Conservation (phyloP, 2,888 invertebrate genomes). For the Platerodrilus igneus region DNA sequence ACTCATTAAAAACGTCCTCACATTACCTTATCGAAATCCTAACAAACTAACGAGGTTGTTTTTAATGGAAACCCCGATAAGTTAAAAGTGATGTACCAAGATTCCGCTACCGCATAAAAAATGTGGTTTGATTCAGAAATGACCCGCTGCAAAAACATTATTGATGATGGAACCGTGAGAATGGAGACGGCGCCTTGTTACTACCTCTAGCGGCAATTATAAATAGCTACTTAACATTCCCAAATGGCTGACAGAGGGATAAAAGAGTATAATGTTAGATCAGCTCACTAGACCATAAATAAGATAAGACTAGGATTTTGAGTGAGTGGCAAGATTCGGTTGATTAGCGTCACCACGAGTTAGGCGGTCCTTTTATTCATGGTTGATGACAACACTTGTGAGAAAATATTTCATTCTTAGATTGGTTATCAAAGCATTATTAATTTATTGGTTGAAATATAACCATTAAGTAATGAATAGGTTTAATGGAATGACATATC, state of each 20-base stretch:
- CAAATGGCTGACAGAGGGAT: constrained; percentile 41
- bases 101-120: constrained; percentile 47
- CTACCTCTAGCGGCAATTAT: constrained; percentile 41
- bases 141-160: constrained; percentile 23
- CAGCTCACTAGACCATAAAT: constrained; percentile 45
- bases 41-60: constrained; percentile 43
- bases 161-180: constrained; percentile 36
- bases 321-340: constrained; percentile 43
- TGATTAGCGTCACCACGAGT: constrained; percentile 40
- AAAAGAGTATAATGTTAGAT: constrained; percentile 42
- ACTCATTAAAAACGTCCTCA: constrained; percentile 42
- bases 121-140: constrained; percentile 33
- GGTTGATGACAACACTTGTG: constrained; percentile 38
- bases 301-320: constrained; percentile 46
- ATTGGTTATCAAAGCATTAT: constrained; percentile 33
- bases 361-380: constrained; percentile 39
- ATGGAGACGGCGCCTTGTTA: constrained; percentile 36
- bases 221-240: constrained; percentile 47
- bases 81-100: constrained; percentile 44
- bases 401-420: constrained; percentile 38
- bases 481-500: too few species aligned
- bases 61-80: constrained; percentile 46
- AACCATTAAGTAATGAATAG: constrained; percentile 12
- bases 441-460: constrained; percentile 23
- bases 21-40: constrained; percentile 37